Percentiles rank a stretch among this genome's conserved stretches.
phyloP scores from a whole-genome alignment of 2,113 vertebrate genomes.

The Pelecanus crispus region DNA sequence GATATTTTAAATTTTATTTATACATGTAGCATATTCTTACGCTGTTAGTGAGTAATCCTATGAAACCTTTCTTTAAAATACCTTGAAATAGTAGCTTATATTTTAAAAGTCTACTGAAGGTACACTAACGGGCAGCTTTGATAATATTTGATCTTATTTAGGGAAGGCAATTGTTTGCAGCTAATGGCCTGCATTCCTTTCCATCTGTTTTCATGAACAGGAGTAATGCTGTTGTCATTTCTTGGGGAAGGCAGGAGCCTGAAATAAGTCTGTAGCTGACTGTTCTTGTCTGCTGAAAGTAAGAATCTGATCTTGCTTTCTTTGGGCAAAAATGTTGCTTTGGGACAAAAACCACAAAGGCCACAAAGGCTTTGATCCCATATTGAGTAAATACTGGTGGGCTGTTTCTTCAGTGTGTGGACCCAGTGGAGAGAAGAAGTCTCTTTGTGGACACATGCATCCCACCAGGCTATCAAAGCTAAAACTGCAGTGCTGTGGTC shows the following conservation, averaged over 20 bases:
- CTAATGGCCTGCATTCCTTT: not conserved
- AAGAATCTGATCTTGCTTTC: not conserved
- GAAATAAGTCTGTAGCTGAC: not conserved
- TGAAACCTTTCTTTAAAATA: not conserved
- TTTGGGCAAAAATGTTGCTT: not conserved
- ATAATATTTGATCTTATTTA: not conserved
- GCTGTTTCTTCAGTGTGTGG: not conserved
- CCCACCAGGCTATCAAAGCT: not conserved
- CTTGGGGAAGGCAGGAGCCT: not conserved
- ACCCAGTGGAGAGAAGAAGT: not conserved
- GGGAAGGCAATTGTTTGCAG: not conserved
- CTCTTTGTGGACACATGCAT: not conserved
- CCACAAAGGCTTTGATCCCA: not conserved
- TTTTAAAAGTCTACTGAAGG: not conserved
- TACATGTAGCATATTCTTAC: not conserved
- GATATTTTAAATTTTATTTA: not conserved
- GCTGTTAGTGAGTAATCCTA: not conserved
- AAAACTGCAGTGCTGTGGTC: not conserved
- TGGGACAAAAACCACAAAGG: not conserved
- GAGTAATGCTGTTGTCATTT: not conserved
- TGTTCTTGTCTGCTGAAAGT: not conserved
- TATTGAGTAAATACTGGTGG: fast-evolving
- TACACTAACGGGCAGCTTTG: not conserved
- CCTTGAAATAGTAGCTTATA: not conserved
- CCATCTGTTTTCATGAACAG: not conserved